These are phyloP conservation scores for Myotis yumanensis DNA, from an alignment of 2,113 vertebrate species.

Conservation along the genomic window DNA sequence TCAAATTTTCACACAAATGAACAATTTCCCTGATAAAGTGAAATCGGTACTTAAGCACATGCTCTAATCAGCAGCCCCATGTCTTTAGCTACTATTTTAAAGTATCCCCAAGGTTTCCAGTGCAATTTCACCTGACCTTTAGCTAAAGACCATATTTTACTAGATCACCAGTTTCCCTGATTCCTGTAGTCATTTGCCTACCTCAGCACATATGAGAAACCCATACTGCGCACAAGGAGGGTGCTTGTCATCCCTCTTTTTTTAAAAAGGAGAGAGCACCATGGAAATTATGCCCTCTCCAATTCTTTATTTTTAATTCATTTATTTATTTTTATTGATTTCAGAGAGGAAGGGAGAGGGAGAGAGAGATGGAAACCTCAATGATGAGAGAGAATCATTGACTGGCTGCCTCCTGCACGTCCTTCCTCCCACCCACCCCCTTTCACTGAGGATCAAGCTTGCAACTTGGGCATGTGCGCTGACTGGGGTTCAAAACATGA, in stretches of 20 bases:
- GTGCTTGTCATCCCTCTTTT: not conserved
- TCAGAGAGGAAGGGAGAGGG: no score
- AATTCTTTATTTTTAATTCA: no score
- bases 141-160: slow-evolving; percentile 69
- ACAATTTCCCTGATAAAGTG: slow-evolving; percentile 79
- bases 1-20: slow-evolving; percentile 84
- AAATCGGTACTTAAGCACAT: slow-evolving; percentile 56
- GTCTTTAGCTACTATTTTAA: slow-evolving; percentile 61
- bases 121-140: slow-evolving; percentile 76
- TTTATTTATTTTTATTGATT: no score
- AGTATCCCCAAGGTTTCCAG: slow-evolving; percentile 71
- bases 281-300: no score
- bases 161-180: slow-evolving; percentile 56
- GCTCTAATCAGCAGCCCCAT: slow-evolving; percentile 68
- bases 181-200: slow-evolving; percentile 56
- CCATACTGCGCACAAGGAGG: not conserved
- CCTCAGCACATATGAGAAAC: slow-evolving; percentile 54
- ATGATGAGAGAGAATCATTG: no score
- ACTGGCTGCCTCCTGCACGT: no score
- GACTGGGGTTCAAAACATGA: no score
- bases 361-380: no score
- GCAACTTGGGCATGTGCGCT: no score
- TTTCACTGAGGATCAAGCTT: no score
- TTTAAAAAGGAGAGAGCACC: not conserved
- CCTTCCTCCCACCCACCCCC: no score